A percentile compares a stretch with the other conserved stretches of the same genome.
Conservation (phyloP, 2,888 invertebrate species). For the Lasioglossum figueresi region DNA sequence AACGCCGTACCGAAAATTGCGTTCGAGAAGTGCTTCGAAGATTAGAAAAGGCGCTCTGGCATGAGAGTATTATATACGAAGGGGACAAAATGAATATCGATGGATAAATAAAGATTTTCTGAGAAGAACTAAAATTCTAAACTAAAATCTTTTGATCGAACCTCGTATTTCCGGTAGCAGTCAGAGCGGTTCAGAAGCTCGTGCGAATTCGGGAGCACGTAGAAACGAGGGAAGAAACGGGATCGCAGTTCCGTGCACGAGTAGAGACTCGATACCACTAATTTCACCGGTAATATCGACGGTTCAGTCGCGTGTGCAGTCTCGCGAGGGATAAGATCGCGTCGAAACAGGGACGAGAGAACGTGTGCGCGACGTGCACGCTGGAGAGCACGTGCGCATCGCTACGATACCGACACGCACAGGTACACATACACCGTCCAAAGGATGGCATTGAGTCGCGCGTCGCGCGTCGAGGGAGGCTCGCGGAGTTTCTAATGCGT, state of each 20-base stretch:
- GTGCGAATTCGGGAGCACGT: not conserved
- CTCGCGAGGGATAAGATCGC: not conserved
- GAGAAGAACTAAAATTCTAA: no score
- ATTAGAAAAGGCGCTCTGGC: no score
- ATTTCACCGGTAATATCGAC: conserved; percentile 60
- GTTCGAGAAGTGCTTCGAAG: no score
- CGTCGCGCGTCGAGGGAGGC: not conserved
- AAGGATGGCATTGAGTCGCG: conserved; percentile 13
- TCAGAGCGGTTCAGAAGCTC: not conserved
- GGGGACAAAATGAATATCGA: no score
- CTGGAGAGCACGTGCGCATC: not conserved
- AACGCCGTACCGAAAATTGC: no score
- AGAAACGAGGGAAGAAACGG: not conserved
- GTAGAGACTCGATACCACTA: conserved; percentile 55
- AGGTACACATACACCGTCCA: not conserved
- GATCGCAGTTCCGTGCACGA: conserved; percentile 21
- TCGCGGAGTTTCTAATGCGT: conserved; percentile 57
- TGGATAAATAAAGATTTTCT: no score
- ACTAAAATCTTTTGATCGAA: no score
- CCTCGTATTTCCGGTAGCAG: not conserved
- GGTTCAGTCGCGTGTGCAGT: conserved; percentile 20
- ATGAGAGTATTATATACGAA: no score
- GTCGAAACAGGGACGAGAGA: conserved; percentile 18
- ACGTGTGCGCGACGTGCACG: not conserved
- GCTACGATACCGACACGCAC: not conserved